Percentiles rank a stretch among this genome's conserved stretches.
Evolutionary conservation across 2,888 invertebrate genomes (phyloP).

Genomic region (Xanthia icteritia): DNA sequence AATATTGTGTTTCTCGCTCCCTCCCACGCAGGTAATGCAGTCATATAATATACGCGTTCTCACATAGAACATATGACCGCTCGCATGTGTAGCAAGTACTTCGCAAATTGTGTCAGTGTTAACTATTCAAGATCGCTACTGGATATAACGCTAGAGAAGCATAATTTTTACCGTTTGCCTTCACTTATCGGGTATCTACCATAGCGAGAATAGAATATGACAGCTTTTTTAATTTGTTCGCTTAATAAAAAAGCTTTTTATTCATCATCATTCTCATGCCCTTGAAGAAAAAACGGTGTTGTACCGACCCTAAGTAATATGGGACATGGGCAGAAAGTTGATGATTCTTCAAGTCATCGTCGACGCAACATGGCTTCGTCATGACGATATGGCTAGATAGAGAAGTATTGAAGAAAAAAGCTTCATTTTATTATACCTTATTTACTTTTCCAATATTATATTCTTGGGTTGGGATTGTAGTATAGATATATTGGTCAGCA

Average conservation of each 20-base stretch:
- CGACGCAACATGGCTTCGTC: background rate
- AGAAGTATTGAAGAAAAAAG: background rate
- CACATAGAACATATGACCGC: slow-evolving; percentile 37
- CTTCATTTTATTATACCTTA: background rate
- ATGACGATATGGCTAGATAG: background rate
- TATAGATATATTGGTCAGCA: background rate
- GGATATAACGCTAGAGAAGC: slow-evolving; percentile 55
- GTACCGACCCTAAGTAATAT: background rate
- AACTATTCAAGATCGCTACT: slow-evolving; percentile 49
- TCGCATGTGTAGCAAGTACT: slow-evolving; percentile 30
- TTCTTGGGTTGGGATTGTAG: background rate
- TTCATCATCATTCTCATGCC: background rate
- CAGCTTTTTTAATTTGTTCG: background rate
- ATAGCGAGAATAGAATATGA: background rate
- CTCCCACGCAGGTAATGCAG: slow-evolving; percentile 40
- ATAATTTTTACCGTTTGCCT: slow-evolving; percentile 33
- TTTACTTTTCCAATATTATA: background rate
- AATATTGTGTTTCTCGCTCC: slow-evolving; percentile 60
- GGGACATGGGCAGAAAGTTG: background rate
- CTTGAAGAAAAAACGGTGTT: background rate
- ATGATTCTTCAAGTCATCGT: background rate
- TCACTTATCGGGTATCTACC: background rate
- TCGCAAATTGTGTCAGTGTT: slow-evolving; percentile 55
- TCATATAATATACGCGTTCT: slow-evolving; percentile 29
- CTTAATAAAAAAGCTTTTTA: background rate